phyloP scores from a whole-genome alignment of 2,113 vertebrate genomes.

The Riparia riparia region DNA sequence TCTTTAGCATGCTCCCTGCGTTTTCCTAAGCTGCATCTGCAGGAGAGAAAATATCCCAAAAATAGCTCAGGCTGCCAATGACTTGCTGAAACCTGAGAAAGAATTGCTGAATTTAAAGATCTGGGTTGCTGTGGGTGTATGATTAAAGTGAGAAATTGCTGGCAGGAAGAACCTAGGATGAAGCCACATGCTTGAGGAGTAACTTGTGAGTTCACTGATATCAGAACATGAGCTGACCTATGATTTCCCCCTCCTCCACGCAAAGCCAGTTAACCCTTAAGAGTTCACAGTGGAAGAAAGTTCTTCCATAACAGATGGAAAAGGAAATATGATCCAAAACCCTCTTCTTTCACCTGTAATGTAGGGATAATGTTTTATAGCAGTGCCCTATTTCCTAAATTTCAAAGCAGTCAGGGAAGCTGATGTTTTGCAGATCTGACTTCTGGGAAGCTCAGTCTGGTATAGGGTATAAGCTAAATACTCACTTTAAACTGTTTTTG shows the following conservation, averaged over 20 bases:
- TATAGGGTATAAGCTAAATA: background rate
- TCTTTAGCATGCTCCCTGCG: conserved; percentile 78
- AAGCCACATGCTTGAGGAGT: conserved; percentile 70
- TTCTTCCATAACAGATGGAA: background rate
- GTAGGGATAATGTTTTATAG: background rate
- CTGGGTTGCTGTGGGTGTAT: conserved; percentile 79
- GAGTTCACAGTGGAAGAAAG: background rate
- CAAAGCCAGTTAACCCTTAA: conserved; percentile 58
- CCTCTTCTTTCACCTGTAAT: background rate
- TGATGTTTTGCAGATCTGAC: conserved; percentile 22
- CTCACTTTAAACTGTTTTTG: background rate
- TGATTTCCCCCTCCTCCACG: conserved; percentile 57
- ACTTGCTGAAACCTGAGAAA: conserved; percentile 82
- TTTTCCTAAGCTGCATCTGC: conserved; percentile 81
- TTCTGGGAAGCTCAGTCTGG: conserved; percentile 5
- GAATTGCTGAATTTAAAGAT: conserved; percentile 81
- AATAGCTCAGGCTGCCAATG: conserved; percentile 82
- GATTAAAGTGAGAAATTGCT: conserved; percentile 77
- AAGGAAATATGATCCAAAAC: background rate
- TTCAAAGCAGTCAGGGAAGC: background rate
- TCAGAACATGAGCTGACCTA: conserved; percentile 64
- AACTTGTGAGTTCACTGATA: conserved; percentile 63
- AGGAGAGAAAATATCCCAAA: conserved; percentile 79
- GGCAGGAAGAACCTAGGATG: conserved; percentile 72
- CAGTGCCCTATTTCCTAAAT: background rate